Percentiles rank a stretch among this genome's conserved stretches.
phyloP scores from a whole-genome alignment of 2,797 vertebrate genomes.

The Diplodus sargus region DNA sequence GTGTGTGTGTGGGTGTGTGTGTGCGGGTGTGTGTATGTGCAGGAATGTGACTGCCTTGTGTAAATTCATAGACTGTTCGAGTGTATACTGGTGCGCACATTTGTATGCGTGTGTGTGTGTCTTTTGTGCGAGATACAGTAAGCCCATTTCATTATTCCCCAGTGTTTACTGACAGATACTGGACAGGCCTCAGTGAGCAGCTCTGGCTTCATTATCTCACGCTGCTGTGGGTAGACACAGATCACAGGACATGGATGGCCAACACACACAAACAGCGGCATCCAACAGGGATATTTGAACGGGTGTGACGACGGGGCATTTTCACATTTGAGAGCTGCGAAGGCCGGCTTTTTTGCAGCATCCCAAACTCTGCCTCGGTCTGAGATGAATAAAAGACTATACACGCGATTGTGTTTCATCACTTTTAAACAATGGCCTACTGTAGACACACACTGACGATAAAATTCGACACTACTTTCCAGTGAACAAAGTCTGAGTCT shows the following conservation, averaged over 20 bases:
- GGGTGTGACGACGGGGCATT: constrained; percentile 31
- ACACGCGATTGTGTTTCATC: not conserved
- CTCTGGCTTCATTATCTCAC: constrained; percentile 74
- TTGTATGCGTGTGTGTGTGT: constrained; percentile 4
- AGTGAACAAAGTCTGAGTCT: constrained; percentile 13
- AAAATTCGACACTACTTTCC: not conserved
- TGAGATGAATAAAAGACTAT: constrained; percentile 27
- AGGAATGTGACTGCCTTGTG: constrained; percentile 33
- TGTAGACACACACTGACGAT: not conserved
- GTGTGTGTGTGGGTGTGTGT: not conserved
- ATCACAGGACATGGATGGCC: constrained; percentile 53
- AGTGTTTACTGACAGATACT: constrained; percentile 75
- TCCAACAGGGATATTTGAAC: constrained; percentile 40
- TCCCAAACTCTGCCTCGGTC: not conserved
- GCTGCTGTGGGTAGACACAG: constrained; percentile 64
- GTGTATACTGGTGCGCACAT: constrained; percentile 9
- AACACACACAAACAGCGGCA: constrained; percentile 22
- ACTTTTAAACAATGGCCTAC: not conserved
- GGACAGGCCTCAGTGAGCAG: constrained; percentile 75
- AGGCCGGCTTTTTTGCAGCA: constrained; percentile 23
- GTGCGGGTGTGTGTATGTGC: constrained; percentile 13
- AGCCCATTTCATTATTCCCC: constrained; percentile 74
- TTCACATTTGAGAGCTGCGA: constrained; percentile 26
- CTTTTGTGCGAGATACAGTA: constrained; percentile 42
- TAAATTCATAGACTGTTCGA: constrained; percentile 16